Evolutionary conservation across 2,888 invertebrate genomes (phyloP).

Genomic region (Troides aeacus): DNA sequence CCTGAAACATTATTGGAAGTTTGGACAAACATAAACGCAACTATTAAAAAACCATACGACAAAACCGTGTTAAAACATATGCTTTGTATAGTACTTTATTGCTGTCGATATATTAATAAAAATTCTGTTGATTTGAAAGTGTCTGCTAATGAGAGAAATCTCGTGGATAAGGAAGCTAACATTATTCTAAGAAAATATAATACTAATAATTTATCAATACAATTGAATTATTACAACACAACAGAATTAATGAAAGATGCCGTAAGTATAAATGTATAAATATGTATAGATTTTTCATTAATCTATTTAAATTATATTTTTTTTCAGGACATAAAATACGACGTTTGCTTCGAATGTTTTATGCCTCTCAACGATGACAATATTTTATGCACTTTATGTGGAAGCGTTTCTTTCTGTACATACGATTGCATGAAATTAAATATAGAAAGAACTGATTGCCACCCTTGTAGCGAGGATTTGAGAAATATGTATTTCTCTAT

Average conservation of each 20-base stretch:
- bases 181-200: conserved; percentile 40
- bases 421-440: conserved; percentile 55
- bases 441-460: conserved; percentile 48
- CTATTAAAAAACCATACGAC: conserved; percentile 46
- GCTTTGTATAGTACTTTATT: conserved; percentile 57
- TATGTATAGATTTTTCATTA: background rate
- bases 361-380: conserved; percentile 48
- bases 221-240: conserved; percentile 47
- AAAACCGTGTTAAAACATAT: conserved; percentile 50
- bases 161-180: conserved; percentile 49
- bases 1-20: conserved; percentile 58
- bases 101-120: conserved; percentile 31
- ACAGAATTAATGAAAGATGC: conserved; percentile 25
- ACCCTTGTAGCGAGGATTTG: conserved; percentile 60
- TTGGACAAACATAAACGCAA: conserved; percentile 55
- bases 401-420: conserved; percentile 58
- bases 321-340: conserved; percentile 56
- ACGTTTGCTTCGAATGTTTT: conserved; percentile 67
- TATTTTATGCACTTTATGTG: conserved; percentile 52
- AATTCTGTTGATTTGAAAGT: conserved; percentile 22
- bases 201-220: conserved; percentile 49
- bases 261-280: conserved; percentile 33
- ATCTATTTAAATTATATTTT: conserved; percentile 28
- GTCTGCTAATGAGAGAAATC: conserved; percentile 47
- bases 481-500: conserved; percentile 46